phyloP scores from a whole-genome alignment of 2,888 invertebrate species.

The Fragum fragum region DNA sequence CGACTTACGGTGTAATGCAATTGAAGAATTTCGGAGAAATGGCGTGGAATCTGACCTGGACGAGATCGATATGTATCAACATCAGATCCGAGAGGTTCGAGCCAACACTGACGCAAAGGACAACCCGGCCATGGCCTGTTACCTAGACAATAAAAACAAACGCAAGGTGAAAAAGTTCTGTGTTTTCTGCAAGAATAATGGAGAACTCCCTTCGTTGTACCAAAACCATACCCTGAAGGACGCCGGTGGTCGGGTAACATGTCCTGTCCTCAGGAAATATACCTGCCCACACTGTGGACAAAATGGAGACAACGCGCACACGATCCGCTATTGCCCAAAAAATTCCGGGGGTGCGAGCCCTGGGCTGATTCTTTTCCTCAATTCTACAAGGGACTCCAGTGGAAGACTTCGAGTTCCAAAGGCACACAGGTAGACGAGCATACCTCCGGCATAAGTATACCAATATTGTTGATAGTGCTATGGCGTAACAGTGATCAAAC shows the following conservation, averaged over 20 bases:
- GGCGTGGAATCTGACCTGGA: conserved; percentile 71
- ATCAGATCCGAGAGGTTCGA: conserved; percentile 55
- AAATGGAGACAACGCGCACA: conserved; percentile 92
- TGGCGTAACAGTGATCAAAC: too few relatives aligned
- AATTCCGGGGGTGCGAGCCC: conserved; percentile 54
- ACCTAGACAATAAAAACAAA: conserved; percentile 64
- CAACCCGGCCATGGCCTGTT: conserved; percentile 8
- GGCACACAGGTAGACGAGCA: neutral
- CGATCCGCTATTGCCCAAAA: conserved; percentile 91
- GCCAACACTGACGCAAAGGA: conserved; percentile 13
- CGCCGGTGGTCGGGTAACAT: conserved; percentile 90
- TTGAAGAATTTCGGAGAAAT: conserved; percentile 68
- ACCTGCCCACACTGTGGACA: conserved; percentile 91
- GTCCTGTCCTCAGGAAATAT: conserved; percentile 92
- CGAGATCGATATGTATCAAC: conserved; percentile 71
- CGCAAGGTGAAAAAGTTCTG: conserved; percentile 86
- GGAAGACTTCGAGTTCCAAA: neutral
- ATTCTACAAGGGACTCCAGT: neutral
- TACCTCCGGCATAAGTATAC: too few relatives aligned
- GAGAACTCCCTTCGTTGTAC: conserved; percentile 90
- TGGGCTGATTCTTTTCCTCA: conserved; percentile 18
- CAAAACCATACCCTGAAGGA: conserved; percentile 90
- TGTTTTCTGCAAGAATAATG: conserved; percentile 93
- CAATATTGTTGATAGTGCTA: too few relatives aligned
- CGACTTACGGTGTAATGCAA: conserved; percentile 30